Base-by-base conservation (phyloP, 2,888 invertebrate species). In the Ligdia adustata region DNA sequence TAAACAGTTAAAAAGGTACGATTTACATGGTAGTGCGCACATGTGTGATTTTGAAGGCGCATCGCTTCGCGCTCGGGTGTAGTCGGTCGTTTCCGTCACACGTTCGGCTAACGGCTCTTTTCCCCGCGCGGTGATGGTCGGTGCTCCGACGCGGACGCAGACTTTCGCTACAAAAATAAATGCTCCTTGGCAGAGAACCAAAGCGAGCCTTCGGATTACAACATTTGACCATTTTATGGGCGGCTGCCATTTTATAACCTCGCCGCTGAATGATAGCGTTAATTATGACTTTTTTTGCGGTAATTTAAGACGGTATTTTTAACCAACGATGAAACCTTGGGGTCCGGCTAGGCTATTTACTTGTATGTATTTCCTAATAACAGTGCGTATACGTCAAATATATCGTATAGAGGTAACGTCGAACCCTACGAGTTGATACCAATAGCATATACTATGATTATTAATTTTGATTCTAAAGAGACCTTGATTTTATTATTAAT, bases 151-250 rank as follows among this genome's bases (percentile, higher is more conserved):
- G 54, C 52, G 16, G 48, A 70, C 77, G 77, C 79, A 65, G 72
- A 86, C 85, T 86, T 86, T 86, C 85, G 85, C 83, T 86, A 85
- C 83, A 81, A 82, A 88, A 88, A 89, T 89, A 89, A 87, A 86
- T 73, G 77, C 79, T 86, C 86, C 86, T 88, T 89, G 89, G 89
- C 89, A 89, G 73, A 80, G 74, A 72, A 86, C 78, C 89, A 88
- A 88, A 81, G 79, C 81, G 78, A 88, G 87, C 86, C 87, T 89
- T 87, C 83, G 83, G 58, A 53, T 72, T 79, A 75, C 74, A 79
- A 80, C 29, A 79, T 78, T 75, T 69, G 55, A 68, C 57, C 60
- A 68, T 70, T 70, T 82, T 86, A 86, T 86, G 80, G 83, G 79
- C 84, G 79, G 78, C 41, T 41, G 47, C 64, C 62, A 50, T 52